Evolutionary conservation across 2,113 vertebrate genomes (phyloP).

Genomic region (Heloderma charlesbogerti): DNA sequence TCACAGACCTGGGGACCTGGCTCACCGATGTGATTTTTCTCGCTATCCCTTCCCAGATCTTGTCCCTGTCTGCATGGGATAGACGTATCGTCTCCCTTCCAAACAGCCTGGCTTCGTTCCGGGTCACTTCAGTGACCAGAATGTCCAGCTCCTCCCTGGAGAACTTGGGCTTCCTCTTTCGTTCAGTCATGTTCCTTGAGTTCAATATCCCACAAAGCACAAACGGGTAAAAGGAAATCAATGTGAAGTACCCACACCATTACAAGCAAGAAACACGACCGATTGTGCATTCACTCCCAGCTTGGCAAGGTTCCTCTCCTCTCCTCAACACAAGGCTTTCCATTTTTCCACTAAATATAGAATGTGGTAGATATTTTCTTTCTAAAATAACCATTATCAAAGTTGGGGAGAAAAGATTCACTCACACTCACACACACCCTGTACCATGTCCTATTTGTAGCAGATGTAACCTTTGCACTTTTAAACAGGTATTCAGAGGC

Average conservation of each 20-base stretch:
- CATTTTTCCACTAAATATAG: conserved; percentile 4
- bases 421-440: background rate
- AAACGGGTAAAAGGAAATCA: conserved; percentile 79
- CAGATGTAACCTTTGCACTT: conserved; percentile 20
- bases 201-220: conserved; percentile 83
- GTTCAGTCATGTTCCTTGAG: conserved; percentile 81
- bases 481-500: background rate
- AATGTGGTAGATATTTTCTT: conserved; percentile 43
- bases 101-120: conserved; percentile 81
- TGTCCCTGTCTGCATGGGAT: conserved; percentile 81
- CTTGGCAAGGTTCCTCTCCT: conserved; percentile 40
- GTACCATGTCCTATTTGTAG: conserved; percentile 28
- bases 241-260: conserved; percentile 38
- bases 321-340: conserved; percentile 42
- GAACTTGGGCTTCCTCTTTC: conserved; percentile 87
- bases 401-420: background rate
- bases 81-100: conserved; percentile 80
- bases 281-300: conserved; percentile 11
- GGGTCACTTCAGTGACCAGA: conserved; percentile 85
- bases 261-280: conserved; percentile 55
- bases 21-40: conserved; percentile 82
- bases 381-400: conserved; percentile 55
- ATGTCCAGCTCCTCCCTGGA: conserved; percentile 86
- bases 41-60: conserved; percentile 85
- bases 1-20: conserved; percentile 82